phyloP scores from a whole-genome alignment of 37 sponge, comb jelly and placozoan species.

The Ianthella basta region DNA sequence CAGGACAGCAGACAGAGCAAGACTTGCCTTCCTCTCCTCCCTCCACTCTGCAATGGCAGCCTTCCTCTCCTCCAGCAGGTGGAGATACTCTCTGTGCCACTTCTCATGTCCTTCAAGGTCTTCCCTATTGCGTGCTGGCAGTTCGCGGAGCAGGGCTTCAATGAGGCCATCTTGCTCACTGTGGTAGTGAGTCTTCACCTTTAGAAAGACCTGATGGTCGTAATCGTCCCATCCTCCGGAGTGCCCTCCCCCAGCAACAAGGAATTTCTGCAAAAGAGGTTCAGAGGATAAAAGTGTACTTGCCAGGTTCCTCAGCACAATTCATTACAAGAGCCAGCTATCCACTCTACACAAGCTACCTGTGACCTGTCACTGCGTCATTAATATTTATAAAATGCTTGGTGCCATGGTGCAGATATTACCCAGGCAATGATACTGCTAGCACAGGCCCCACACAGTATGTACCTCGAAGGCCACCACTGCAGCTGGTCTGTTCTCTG shows the following conservation, averaged over 20 bases:
- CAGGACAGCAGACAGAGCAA: not conserved
- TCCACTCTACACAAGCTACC: no score
- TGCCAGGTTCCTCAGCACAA: no score
- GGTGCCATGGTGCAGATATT: no score
- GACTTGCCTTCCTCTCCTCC: slow-evolving; percentile 55
- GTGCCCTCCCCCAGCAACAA: slow-evolving; percentile 78
- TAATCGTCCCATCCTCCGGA: slow-evolving; percentile 92
- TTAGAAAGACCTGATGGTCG: slow-evolving; percentile 84
- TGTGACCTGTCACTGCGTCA: no score
- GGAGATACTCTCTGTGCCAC: slow-evolving; percentile 80
- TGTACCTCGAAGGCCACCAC: slow-evolving; percentile 77
- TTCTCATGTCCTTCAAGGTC: slow-evolving; percentile 72
- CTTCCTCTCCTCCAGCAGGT: slow-evolving; percentile 72
- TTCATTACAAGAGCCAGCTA: no score
- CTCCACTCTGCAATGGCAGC: slow-evolving; percentile 84
- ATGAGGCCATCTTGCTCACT: slow-evolving; percentile 34
- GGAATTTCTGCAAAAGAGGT: slow-evolving; percentile 55
- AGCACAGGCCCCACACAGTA: not conserved
- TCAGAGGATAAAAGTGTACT: no score
- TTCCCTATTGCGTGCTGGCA: slow-evolving; percentile 68
- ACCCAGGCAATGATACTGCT: no score
- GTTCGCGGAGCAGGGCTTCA: slow-evolving; percentile 45
- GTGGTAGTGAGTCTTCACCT: slow-evolving; percentile 29
- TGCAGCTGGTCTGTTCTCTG: slow-evolving; percentile 43
- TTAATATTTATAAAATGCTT: no score